Percentiles rank a stretch among this genome's conserved stretches.
Conservation (phyloP, 2,113 vertebrate genomes). For the Rhinolophus sinicus region DNA sequence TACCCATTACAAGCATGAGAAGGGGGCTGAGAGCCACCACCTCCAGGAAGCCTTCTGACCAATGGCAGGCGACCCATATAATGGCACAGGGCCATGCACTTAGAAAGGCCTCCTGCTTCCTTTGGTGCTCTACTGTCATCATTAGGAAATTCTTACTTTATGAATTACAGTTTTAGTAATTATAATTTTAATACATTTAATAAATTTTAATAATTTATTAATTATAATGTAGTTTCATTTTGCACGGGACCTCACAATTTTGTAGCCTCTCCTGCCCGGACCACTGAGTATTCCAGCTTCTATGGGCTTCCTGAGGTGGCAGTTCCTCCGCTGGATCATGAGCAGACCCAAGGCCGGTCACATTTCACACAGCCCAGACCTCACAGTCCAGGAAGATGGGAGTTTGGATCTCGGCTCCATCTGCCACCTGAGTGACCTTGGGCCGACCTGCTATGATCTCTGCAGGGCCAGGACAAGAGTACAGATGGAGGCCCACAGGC, state of each 20-base stretch:
- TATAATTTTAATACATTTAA: too few species aligned
- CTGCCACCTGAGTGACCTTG: background rate
- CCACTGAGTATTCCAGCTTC: background rate
- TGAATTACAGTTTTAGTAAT: too few species aligned
- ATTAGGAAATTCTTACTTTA: background rate
- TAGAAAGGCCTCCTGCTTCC: background rate
- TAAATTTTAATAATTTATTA: background rate
- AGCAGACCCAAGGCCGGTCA: background rate
- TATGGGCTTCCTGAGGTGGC: background rate
- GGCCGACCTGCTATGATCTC: background rate
- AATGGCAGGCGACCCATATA: too few species aligned
- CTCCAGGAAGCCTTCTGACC: background rate
- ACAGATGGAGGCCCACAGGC: background rate
- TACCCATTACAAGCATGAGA: background rate
- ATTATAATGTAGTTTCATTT: background rate
- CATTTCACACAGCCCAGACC: background rate
- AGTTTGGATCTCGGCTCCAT: background rate
- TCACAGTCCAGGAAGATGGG: background rate
- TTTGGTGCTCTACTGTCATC: background rate
- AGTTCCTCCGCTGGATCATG: background rate
- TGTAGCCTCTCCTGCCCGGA: background rate
- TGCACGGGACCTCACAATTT: background rate
- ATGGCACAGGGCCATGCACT: background rate
- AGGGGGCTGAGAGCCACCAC: background rate
- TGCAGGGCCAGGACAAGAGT: background rate